These are phyloP conservation scores for Crenichthys baileyi DNA, from an alignment of 2,797 vertebrate genomes.

Conservation along the genomic window DNA sequence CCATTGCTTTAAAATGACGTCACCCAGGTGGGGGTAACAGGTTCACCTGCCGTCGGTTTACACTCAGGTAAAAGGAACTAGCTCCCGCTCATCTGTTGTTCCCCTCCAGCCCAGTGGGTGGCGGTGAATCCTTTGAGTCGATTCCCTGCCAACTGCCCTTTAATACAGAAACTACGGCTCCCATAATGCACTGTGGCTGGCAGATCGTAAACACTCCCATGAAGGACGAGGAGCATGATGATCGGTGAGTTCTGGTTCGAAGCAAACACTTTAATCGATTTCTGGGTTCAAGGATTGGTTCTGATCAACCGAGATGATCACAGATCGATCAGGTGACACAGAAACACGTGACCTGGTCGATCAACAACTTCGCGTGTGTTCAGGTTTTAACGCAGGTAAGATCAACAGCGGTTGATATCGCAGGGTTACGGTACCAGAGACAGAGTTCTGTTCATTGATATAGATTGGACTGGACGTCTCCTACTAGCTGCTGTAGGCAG, in stretches of 20 bases:
- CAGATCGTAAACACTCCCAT: conserved; percentile 30
- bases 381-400: too few relatives aligned
- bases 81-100: neutral
- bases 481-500: too few relatives aligned
- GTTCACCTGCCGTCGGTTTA: too few relatives aligned
- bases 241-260: conserved; percentile 41
- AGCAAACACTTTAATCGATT: neutral
- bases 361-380: neutral
- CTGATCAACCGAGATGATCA: neutral
- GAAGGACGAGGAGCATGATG: conserved; percentile 46
- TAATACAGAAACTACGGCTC: conserved; percentile 11
- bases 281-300: neutral
- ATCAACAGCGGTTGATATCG: neutral
- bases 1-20: too few relatives aligned
- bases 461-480: too few relatives aligned
- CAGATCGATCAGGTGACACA: neutral
- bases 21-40: too few relatives aligned
- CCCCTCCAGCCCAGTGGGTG: neutral
- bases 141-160: too few relatives aligned
- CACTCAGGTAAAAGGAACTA: too few relatives aligned
- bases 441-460: too few relatives aligned
- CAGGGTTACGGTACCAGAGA: too few relatives aligned
- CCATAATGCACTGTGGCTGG: conserved; percentile 31
- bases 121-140: neutral
- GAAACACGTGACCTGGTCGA: neutral